A percentile compares a stretch with the other conserved stretches of the same genome.
These are phyloP conservation scores for Sesia bembeciformis DNA, from an alignment of 2,888 invertebrate species.

Conservation along the genomic window DNA sequence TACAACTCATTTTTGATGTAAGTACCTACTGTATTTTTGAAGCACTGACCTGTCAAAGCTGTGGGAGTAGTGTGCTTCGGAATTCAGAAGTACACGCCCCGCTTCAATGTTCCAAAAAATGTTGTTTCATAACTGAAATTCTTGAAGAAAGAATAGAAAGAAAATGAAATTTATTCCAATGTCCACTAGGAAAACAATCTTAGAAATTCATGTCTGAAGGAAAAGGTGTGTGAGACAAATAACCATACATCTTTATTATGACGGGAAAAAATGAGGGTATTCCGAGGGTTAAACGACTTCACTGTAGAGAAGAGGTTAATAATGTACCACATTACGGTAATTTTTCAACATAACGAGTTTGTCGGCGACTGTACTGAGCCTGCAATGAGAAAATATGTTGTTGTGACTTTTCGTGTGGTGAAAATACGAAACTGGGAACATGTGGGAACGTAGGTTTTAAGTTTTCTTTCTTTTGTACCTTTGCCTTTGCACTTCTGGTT, in stretches of 20 bases:
- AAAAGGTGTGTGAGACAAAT: conserved; percentile 11
- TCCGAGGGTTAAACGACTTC: conserved; percentile 9
- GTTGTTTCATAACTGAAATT: no score
- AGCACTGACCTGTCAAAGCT: no score
- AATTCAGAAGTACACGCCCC: no score
- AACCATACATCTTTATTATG: conserved; percentile 23
- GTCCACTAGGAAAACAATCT: background rate
- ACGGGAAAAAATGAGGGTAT: conserved; percentile 16
- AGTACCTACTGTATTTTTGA: no score
- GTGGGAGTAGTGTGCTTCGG: no score
- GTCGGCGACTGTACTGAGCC: conserved; percentile 22
- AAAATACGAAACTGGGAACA: no score
- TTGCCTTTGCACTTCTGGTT: no score
- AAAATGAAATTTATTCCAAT: background rate
- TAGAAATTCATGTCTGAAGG: background rate
- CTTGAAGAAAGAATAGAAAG: background rate
- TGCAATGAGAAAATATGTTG: conserved; percentile 18
- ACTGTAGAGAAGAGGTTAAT: conserved; percentile 19
- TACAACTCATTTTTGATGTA: no score
- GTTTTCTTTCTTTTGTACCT: no score
- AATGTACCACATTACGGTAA: conserved; percentile 25
- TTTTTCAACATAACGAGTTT: conserved; percentile 26
- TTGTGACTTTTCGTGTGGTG: background rate
- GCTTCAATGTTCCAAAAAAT: no score
- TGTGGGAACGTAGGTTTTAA: no score